Evolutionary conservation across 2,888 invertebrate genomes (phyloP).

Genomic region (Agrochola lychnidis): DNA sequence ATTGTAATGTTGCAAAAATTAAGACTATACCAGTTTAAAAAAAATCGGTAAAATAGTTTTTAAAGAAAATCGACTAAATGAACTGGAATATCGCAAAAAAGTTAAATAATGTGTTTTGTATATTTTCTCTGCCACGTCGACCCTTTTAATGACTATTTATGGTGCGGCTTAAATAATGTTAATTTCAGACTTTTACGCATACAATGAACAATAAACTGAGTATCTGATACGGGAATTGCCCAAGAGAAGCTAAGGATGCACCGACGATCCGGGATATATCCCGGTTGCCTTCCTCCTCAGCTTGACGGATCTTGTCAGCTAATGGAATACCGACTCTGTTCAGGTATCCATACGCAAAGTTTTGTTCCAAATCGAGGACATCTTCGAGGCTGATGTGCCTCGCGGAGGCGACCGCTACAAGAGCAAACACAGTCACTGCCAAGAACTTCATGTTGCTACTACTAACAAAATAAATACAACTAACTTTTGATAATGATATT

Average conservation of each 20-base stretch:
- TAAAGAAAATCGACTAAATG: not conserved
- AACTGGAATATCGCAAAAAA: too few relatives aligned
- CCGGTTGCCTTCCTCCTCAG: constrained; percentile 40
- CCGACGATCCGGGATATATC: constrained; percentile 62
- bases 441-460: constrained; percentile 46
- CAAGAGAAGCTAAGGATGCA: constrained; percentile 55
- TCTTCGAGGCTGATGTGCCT: constrained; percentile 48
- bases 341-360: constrained; percentile 65
- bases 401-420: constrained; percentile 56
- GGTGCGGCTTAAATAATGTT: not conserved
- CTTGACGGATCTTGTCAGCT: constrained; percentile 61
- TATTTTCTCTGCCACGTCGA: too few relatives aligned
- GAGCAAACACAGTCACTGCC: constrained; percentile 44
- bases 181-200: not conserved
- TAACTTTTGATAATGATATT: not conserved
- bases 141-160: not conserved
- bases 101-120: too few relatives aligned
- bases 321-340: constrained; percentile 62
- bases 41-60: not conserved
- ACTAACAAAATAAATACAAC: not conserved
- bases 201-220: not conserved
- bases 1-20: too few relatives aligned
- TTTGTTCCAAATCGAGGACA: constrained; percentile 54
- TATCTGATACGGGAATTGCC: constrained; percentile 68
- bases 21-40: too few relatives aligned